Evolutionary conservation across 2,797 vertebrate species (phyloP), one percentile per base, ranked within the genome.

Genomic region (Notolepis coatsorum): DNA sequence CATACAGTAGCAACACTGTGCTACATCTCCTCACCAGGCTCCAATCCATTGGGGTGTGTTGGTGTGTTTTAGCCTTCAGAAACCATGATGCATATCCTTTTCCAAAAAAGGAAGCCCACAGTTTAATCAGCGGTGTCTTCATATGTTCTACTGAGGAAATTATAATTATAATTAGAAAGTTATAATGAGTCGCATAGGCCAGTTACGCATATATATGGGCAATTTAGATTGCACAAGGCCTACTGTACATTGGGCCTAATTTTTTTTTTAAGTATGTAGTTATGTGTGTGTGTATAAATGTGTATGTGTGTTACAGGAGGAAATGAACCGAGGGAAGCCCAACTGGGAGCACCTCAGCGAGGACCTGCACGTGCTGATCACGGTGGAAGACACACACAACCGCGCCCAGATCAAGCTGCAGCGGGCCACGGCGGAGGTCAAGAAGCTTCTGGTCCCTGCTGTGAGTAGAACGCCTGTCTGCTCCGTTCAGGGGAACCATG

Each of bases 271-370:
- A 56, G 37, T 47, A 25, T 23, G 33, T 18, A n/a, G 15, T 13
- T 31, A 12, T 15, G 24, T 52, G n/a, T 17, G 10, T 49, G 13
- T 41, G 37, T 48, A 38, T 18, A 31, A 55, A 17, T 43, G 63
- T 23, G 37, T 68, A 46, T 76, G 59, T 73, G 67, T 74, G 72
- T 82, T 88, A 59, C 86, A 99, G 97, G 98, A 99, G 89, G 98
- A 99, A 79, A 97, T 99, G 91, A 99, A 99, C 86, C 87, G 97
- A 92, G 98, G 98, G 77, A 99, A 99, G 74, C 97, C 98, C 72
- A 99, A 99, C 85, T 99, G 98, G 98, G 97, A 99, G 77, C 98
- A 99, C 75, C 96, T 99, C 80, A 99, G 97, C 70, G 97, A 99
- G 92, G 98, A 99, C 82, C 93, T 99, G 69, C 98, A 99, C 28